phyloP scores from a whole-genome alignment of 2,888 invertebrate species.

The Dascillus cervinus region DNA sequence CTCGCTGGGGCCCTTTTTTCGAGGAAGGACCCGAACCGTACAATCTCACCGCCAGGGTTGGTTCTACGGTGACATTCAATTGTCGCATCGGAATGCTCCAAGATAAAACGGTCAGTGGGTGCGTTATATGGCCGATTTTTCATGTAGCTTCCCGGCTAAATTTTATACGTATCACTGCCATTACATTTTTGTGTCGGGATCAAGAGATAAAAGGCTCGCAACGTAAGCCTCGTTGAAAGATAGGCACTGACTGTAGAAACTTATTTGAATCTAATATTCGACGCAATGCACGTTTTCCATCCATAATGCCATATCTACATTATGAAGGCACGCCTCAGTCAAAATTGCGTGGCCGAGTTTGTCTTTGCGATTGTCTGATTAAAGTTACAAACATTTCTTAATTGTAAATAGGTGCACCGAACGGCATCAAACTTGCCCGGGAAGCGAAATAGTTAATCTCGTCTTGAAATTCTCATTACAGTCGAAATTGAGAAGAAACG shows the following conservation, averaged over 20 bases:
- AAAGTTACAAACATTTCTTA: no score
- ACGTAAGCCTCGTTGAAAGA: slow-evolving; percentile 13
- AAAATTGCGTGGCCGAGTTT: slow-evolving; percentile 15
- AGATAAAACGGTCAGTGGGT: slow-evolving; percentile 49
- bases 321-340: slow-evolving; percentile 19
- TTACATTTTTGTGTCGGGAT: slow-evolving; percentile 24
- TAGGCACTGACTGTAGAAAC: slow-evolving; percentile 17
- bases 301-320: slow-evolving; percentile 26
- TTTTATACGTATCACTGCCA: no score
- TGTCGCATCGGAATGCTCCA: slow-evolving; percentile 54
- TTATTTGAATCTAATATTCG: slow-evolving; percentile 24
- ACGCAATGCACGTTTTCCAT: slow-evolving; percentile 25
- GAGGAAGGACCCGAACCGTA: slow-evolving; percentile 50
- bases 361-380: slow-evolving; percentile 18
- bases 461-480: no score
- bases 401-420: no score
- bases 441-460: no score
- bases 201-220: slow-evolving; percentile 21
- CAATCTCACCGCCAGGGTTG: slow-evolving; percentile 52
- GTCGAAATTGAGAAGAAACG: no score
- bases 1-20: slow-evolving; percentile 57
- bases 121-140: slow-evolving; percentile 11
- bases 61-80: slow-evolving; percentile 50
- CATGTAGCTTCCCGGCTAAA: slow-evolving; percentile 19
- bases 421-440: no score